phyloP scores from a whole-genome alignment of 2,113 vertebrate genomes.

The Diadophis punctatus region DNA sequence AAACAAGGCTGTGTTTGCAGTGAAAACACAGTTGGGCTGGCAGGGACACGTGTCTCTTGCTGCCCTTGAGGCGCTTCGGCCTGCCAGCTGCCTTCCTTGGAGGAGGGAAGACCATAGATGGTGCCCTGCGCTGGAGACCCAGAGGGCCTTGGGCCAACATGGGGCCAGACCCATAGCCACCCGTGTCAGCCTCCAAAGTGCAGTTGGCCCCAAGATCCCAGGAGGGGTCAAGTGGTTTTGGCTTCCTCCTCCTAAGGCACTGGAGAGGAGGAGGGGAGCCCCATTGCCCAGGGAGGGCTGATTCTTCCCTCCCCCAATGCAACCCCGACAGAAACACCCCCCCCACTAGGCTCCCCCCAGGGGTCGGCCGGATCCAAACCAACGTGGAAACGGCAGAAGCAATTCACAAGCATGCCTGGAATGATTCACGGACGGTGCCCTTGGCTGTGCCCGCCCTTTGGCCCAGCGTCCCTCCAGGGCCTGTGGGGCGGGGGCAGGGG shows the following conservation, averaged over 20 bases:
- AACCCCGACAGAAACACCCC: fast-evolving
- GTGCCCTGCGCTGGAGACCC: neutral
- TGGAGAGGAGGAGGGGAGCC: neutral
- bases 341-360: neutral
- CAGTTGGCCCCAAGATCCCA: neutral
- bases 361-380: neutral
- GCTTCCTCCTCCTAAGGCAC: neutral
- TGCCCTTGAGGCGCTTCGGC: neutral
- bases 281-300: neutral
- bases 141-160: neutral
- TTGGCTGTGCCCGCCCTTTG: neutral
- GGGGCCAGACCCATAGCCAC: neutral
- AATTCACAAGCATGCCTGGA: neutral
- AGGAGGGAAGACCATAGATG: neutral
- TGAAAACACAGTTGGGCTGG: neutral
- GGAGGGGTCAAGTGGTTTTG: neutral
- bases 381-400: neutral
- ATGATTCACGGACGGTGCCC: neutral
- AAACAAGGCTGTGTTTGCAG: slow-evolving; percentile 8
- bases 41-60: neutral
- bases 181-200: neutral
- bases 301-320: neutral
- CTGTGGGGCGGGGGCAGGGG: neutral
- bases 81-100: neutral
- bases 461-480: neutral